Percentiles rank a stretch among this genome's conserved stretches.
These are phyloP conservation scores for Aphelinus certus DNA, from an alignment of 1,140 invertebrate genomes.

Conservation along the genomic window DNA sequence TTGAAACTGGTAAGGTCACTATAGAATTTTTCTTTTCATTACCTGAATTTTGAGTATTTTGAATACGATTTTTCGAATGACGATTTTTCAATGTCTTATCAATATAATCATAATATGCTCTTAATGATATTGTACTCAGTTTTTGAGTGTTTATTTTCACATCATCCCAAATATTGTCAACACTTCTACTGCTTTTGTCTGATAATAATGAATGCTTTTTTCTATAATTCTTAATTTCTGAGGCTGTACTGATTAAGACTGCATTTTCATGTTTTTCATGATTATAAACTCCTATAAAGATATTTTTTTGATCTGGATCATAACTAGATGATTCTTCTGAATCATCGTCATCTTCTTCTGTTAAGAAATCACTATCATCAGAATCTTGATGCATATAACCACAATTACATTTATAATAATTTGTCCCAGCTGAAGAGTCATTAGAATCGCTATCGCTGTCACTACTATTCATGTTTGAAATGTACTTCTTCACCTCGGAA, in stretches of 20 bases:
- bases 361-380: neutral
- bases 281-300: conserved; percentile 6
- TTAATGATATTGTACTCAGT: neutral
- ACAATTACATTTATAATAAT: neutral
- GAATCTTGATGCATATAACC: neutral
- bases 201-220: neutral
- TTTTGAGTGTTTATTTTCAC: neutral
- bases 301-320: neutral
- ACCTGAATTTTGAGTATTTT: conserved; percentile 5
- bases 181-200: neutral
- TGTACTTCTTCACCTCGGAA: too few species aligned
- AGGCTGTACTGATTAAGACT: neutral
- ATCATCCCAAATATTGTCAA: conserved; percentile 5
- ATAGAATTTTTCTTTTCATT: neutral
- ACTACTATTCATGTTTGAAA: neutral
- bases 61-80: neutral
- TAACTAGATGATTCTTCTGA: neutral
- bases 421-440: neutral
- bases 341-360: neutral
- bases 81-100: neutral
- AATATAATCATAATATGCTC: neutral
- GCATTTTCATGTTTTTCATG: neutral
- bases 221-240: conserved; percentile 2
- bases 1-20: neutral
- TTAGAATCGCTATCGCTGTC: neutral